phyloP scores from a whole-genome alignment of 1,140 invertebrate species.

The Spodoptera frugiperda region DNA sequence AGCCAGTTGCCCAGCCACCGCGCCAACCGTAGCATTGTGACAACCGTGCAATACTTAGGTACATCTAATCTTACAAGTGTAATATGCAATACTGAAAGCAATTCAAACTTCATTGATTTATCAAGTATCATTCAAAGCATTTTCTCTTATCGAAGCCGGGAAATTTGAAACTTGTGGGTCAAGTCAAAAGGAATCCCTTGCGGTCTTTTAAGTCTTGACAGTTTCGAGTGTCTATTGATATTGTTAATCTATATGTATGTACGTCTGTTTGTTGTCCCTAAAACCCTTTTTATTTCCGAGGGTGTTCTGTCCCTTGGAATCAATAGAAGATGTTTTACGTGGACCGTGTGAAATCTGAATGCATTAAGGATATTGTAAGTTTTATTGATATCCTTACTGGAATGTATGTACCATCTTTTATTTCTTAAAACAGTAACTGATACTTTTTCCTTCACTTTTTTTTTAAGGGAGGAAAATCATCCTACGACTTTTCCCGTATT shows the following conservation, averaged over 20 bases:
- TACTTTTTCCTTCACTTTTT: too few species aligned
- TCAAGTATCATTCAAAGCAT: too few species aligned
- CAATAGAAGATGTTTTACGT: conserved; percentile 10
- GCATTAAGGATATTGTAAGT: conserved; percentile 23
- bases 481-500: too few species aligned
- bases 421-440: too few species aligned
- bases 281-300: conserved; percentile 25
- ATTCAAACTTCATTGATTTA: too few species aligned
- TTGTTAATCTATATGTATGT: conserved; percentile 32
- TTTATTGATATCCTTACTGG: neutral
- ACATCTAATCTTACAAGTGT: too few species aligned
- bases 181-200: conserved; percentile 26
- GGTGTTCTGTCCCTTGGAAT: conserved; percentile 9
- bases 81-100: too few species aligned
- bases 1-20: too few species aligned
- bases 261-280: neutral
- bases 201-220: conserved; percentile 35
- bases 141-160: conserved; percentile 6
- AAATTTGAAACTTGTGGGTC: conserved; percentile 33
- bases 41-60: too few species aligned
- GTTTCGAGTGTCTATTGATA: conserved; percentile 6
- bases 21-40: too few species aligned
- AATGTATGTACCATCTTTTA: too few species aligned
- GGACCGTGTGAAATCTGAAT: neutral
- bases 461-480: too few species aligned